Percentiles rank a stretch among this genome's conserved stretches.
Conservation (phyloP, 2,113 vertebrate species). For the Crotalus tigris region DNA sequence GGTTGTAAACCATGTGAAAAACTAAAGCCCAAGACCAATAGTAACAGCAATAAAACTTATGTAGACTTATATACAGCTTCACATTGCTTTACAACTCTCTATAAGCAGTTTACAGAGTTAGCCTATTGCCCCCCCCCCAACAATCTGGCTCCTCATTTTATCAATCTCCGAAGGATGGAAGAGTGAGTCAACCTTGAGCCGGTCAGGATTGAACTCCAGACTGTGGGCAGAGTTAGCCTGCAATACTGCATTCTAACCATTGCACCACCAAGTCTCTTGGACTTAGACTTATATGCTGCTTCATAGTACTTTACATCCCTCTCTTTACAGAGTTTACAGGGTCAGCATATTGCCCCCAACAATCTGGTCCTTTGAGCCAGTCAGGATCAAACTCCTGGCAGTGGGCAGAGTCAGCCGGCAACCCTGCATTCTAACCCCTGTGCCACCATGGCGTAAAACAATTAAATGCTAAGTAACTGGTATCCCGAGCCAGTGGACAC, state of each 20-base stretch:
- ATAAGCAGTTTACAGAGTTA: not conserved
- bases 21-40: not conserved
- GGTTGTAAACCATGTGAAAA: not conserved
- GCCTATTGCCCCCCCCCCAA: not conserved
- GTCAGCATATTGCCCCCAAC: no score
- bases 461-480: not conserved
- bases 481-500: not conserved
- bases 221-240: no score
- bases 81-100: not conserved
- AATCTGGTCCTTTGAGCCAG: not conserved
- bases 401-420: not conserved
- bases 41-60: not conserved
- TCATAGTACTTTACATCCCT: no score
- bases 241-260: no score
- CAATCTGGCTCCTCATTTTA: no score
- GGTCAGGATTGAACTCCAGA: no score
- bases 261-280: no score
- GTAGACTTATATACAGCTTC: not conserved
- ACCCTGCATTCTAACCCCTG: not conserved
- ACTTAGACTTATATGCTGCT: no score
- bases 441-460: not conserved
- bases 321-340: no score
- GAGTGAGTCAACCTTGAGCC: no score
- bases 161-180: no score
- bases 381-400: not conserved